Percentiles rank a stretch among this genome's conserved stretches.
phyloP scores from a whole-genome alignment of 2,888 invertebrate genomes.

The Ptilodon capucinus region DNA sequence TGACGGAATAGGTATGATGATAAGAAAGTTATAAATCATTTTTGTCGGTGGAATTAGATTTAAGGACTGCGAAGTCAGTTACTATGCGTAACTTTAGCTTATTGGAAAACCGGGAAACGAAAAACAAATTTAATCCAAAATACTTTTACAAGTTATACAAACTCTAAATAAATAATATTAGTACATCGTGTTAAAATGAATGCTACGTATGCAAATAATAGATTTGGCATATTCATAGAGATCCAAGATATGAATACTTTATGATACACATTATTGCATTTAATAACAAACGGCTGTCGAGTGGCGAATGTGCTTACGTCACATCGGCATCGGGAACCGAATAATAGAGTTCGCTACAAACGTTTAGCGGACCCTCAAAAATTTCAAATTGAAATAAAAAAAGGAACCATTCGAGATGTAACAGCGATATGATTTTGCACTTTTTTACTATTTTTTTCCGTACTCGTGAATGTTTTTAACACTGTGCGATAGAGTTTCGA shows the following conservation, averaged over 20 bases:
- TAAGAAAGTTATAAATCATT: constrained; percentile 74
- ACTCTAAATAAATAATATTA: no score
- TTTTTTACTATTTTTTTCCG: constrained; percentile 62
- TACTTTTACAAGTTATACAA: no score
- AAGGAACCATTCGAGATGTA: constrained; percentile 78
- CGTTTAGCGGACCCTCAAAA: constrained; percentile 81
- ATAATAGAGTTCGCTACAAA: constrained; percentile 79
- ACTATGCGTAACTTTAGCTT: constrained; percentile 52
- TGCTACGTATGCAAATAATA: constrained; percentile 38
- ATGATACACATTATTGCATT: constrained; percentile 79
- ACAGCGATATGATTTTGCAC: constrained; percentile 81
- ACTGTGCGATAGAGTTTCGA: constrained; percentile 58
- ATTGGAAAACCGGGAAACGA: no score
- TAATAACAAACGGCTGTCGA: constrained; percentile 76
- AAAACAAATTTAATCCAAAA: no score
- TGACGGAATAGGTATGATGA: constrained; percentile 75
- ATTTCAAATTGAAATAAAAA: constrained; percentile 81
- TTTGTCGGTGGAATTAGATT: constrained; percentile 61
- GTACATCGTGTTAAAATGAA: not conserved
- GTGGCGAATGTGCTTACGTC: constrained; percentile 77
- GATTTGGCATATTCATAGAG: constrained; percentile 75
- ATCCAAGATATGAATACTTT: constrained; percentile 78
- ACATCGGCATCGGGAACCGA: constrained; percentile 69
- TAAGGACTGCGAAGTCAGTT: constrained; percentile 43
- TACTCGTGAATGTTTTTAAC: constrained; percentile 69